A percentile compares a stretch with the other conserved stretches of the same genome.
These are phyloP conservation scores for Ariolimax columbianus DNA, from an alignment of 2,888 invertebrate species.

Conservation along the genomic window DNA sequence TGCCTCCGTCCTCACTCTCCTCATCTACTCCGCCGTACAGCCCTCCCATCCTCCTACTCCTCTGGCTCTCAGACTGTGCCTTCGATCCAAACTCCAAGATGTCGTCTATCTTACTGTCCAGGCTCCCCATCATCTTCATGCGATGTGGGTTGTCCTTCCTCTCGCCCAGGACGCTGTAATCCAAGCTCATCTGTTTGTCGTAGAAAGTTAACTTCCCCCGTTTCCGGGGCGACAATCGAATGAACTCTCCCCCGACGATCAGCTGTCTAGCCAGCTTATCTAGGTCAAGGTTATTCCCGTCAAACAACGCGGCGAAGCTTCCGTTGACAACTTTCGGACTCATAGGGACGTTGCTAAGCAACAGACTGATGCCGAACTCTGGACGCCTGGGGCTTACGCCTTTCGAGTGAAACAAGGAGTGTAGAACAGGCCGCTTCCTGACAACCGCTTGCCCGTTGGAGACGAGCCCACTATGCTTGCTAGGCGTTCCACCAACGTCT, in stretches of 20 bases:
- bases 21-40: neutral
- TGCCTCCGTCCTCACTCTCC: neutral
- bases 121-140: constrained; percentile 68
- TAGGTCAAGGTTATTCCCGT: constrained; percentile 58
- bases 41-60: constrained; percentile 24
- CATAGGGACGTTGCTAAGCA: constrained; percentile 96
- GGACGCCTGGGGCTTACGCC: neutral
- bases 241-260: constrained; percentile 41
- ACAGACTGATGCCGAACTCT: constrained; percentile 92
- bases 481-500: neutral
- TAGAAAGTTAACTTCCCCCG: constrained; percentile 70
- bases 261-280: constrained; percentile 48
- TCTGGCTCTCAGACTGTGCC: constrained; percentile 29
- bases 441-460: neutral
- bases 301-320: constrained; percentile 78
- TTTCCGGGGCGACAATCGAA: constrained; percentile 72
- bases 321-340: constrained; percentile 91
- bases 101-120: constrained; percentile 78
- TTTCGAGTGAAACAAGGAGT: constrained; percentile 45
- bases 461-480: neutral
- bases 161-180: constrained; percentile 60
- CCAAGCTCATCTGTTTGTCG: constrained; percentile 75
- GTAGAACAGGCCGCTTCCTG: constrained; percentile 28
- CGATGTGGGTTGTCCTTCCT: constrained; percentile 61
- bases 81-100: constrained; percentile 70